A percentile compares a stretch with the other conserved stretches of the same genome.
Conservation (phyloP, 2,797 vertebrate genomes). For the Mus caroli region DNA sequence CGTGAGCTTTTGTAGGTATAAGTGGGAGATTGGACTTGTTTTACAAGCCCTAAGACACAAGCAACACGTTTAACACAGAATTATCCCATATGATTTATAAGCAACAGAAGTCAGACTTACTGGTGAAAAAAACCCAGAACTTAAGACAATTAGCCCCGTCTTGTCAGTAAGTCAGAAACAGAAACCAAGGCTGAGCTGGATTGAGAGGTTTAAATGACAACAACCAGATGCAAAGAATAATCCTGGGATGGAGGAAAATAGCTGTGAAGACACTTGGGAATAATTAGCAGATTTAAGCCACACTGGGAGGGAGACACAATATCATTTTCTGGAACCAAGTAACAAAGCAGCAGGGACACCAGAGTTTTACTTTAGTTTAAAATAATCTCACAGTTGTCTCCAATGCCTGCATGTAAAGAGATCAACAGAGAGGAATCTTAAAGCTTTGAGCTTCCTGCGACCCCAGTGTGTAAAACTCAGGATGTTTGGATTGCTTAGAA, state of each 20-base stretch:
- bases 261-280: not conserved
- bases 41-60: not conserved
- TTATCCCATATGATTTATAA: not conserved
- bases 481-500: slow-evolving; percentile 21
- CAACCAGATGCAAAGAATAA: not conserved
- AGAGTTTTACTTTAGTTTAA: not conserved
- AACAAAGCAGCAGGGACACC: not conserved
- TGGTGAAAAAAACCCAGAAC: not conserved
- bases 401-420: not conserved
- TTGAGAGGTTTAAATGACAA: not conserved
- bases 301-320: not conserved
- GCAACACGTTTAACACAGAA: slow-evolving; percentile 3
- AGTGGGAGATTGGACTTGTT: not conserved
- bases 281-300: slow-evolving; percentile 25
- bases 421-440: not conserved
- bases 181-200: not conserved
- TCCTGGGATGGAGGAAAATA: not conserved
- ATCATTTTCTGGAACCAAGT: not conserved
- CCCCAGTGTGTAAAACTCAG: not conserved
- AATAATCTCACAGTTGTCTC: not conserved
- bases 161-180: slow-evolving; percentile 23
- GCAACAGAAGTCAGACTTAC: slow-evolving; percentile 21
- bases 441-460: not conserved
- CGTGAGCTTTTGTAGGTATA: not conserved
- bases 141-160: slow-evolving; percentile 9